A percentile compares a stretch with the other conserved stretches of the same genome.
Conservation (phyloP, 2,888 invertebrate species). For the Cylloceria caligata region DNA sequence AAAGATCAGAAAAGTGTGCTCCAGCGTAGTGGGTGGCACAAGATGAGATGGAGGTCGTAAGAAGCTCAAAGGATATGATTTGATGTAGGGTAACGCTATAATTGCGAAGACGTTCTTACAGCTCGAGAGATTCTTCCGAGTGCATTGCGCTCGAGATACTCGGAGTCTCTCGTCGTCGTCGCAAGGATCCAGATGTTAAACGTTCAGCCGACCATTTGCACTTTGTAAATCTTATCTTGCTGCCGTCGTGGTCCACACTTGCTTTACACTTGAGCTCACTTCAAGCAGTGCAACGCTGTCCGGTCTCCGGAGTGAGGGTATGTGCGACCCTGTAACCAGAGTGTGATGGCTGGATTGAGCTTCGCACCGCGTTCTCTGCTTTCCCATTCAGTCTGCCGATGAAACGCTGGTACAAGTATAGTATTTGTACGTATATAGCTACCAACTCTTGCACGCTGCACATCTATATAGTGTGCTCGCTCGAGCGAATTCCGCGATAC, state of each 20-base stretch:
- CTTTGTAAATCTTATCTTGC: constrained; percentile 69
- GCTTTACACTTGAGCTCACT: not conserved
- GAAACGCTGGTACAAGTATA: constrained; percentile 9
- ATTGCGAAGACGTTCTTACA: not conserved
- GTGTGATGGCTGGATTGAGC: constrained; percentile 34
- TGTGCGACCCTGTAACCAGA: constrained; percentile 3
- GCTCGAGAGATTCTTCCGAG: constrained; percentile 31
- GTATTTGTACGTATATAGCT: not conserved
- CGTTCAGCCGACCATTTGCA: constrained; percentile 64
- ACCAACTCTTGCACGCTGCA: constrained; percentile 15
- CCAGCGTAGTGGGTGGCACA: not conserved
- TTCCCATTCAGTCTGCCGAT: constrained; percentile 41
- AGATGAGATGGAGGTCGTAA: no score
- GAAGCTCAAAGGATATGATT: constrained; percentile 11
- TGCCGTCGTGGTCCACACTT: constrained; percentile 30
- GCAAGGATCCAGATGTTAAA: constrained; percentile 44
- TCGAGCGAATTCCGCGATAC: constrained; percentile 56
- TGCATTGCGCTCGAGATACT: constrained; percentile 40
- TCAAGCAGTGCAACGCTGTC: constrained; percentile 8
- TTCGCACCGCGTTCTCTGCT: constrained; percentile 40
- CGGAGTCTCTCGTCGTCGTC: constrained; percentile 28
- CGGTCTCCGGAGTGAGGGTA: not conserved
- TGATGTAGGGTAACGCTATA: not conserved
- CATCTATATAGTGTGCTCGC: constrained; percentile 20
- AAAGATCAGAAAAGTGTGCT: not conserved